Evolutionary conservation across 2,888 invertebrate genomes (phyloP).

Genomic region (Hetaerina titia): DNA sequence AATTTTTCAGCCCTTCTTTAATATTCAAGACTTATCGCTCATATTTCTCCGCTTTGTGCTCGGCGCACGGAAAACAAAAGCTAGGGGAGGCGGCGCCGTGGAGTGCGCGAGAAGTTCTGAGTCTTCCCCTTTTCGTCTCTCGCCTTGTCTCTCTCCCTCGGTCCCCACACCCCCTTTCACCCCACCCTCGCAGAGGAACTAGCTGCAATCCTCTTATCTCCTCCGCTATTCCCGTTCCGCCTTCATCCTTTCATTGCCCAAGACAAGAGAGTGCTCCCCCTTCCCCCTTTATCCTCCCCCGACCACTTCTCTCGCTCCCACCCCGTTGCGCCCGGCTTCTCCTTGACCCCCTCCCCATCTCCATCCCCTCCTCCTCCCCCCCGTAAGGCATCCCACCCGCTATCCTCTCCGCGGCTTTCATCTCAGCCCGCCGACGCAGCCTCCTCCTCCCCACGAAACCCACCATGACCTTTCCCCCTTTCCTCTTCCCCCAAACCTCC

Average conservation of each 20-base stretch:
- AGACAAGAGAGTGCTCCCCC: background rate
- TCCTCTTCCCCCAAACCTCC: background rate
- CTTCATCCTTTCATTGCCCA: constrained; percentile 9
- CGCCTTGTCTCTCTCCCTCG: background rate
- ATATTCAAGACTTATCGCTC: constrained; percentile 39
- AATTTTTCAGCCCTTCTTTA: constrained; percentile 35
- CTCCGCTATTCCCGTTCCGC: constrained; percentile 9
- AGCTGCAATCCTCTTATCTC: constrained; percentile 32
- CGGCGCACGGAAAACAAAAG: constrained; percentile 18
- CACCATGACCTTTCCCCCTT: background rate
- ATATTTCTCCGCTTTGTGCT: constrained; percentile 35
- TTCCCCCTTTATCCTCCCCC: background rate
- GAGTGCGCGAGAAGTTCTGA: background rate
- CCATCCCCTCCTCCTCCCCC: background rate
- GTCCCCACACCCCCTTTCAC: too few relatives aligned
- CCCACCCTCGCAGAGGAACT: background rate
- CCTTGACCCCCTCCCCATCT: background rate
- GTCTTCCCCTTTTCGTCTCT: background rate
- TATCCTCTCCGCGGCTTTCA: background rate
- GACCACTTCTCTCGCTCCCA: background rate
- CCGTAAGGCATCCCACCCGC: background rate
- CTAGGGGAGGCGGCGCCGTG: background rate
- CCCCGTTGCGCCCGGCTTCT: background rate
- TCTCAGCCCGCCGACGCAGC: background rate
- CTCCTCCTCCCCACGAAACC: background rate